Percentiles rank a stretch among this genome's conserved stretches.
phyloP scores from a whole-genome alignment of 2,888 invertebrate species.

The Plagodis dolabraria region DNA sequence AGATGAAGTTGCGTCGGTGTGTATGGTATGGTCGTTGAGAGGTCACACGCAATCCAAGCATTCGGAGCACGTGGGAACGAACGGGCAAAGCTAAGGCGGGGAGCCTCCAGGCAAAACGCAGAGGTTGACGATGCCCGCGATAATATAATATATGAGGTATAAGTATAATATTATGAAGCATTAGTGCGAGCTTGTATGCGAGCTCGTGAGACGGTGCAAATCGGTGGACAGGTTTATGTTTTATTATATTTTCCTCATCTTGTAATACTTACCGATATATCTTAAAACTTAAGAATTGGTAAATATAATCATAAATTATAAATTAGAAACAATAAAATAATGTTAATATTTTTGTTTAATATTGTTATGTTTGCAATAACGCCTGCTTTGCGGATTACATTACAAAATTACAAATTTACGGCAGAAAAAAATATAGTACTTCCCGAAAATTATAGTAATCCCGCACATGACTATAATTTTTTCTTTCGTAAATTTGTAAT shows the following conservation, averaged over 20 bases:
- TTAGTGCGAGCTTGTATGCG: conserved; percentile 63
- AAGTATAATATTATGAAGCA: conserved; percentile 56
- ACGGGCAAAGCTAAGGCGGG: conserved; percentile 70
- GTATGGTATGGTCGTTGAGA: conserved; percentile 64
- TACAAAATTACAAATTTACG: too few species aligned
- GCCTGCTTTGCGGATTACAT: too few species aligned
- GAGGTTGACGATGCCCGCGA: conserved; percentile 81
- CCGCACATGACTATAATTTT: too few species aligned
- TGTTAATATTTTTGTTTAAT: too few species aligned
- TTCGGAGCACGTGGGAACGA: conserved; percentile 84
- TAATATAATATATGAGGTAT: conserved; percentile 56
- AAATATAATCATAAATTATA: too few species aligned
- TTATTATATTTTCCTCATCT: neutral
- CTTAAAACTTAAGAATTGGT: too few species aligned
- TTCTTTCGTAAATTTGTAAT: too few species aligned
- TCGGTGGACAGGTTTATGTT: conserved; percentile 25
- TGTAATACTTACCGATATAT: too few species aligned
- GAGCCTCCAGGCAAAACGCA: conserved; percentile 72
- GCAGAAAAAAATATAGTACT: too few species aligned
- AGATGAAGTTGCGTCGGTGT: conserved; percentile 58
- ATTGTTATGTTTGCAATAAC: too few species aligned
- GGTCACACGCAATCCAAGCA: conserved; percentile 83
- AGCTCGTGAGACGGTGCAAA: conserved; percentile 44
- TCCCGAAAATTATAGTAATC: too few species aligned
- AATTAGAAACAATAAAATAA: too few species aligned